Percentiles rank a stretch among this genome's conserved stretches.
phyloP scores from a whole-genome alignment of 1,140 invertebrate species.

The Drosophila willistoni region DNA sequence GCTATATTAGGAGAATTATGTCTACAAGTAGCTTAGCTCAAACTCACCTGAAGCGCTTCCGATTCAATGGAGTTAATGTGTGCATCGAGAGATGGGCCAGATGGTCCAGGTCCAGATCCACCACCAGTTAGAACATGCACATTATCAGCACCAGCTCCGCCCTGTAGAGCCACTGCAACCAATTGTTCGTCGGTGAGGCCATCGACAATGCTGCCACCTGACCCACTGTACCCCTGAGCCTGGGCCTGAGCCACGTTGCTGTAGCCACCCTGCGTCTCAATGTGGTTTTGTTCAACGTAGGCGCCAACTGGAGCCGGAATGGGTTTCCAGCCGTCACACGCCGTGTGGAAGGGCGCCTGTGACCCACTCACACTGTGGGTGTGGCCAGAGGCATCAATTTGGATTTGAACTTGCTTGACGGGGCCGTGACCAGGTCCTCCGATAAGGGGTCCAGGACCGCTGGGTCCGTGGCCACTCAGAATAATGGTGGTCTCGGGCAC shows the following conservation, averaged over 20 bases:
- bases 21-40: background rate
- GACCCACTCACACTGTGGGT: conserved; percentile 74
- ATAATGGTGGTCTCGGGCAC: conserved; percentile 64
- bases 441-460: conserved; percentile 18
- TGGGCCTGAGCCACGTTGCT: conserved; percentile 51
- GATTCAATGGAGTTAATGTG: conserved; percentile 61
- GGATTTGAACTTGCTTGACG: conserved; percentile 73
- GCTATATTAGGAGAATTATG: background rate
- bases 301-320: conserved; percentile 86
- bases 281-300: conserved; percentile 71
- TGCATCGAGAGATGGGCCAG: background rate
- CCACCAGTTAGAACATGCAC: conserved; percentile 30
- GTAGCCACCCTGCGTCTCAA: conserved; percentile 74
- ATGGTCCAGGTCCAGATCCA: conserved; percentile 42
- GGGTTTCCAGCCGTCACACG: conserved; percentile 92
- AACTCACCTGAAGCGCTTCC: conserved; percentile 67
- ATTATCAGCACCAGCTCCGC: conserved; percentile 40
- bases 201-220: conserved; percentile 57
- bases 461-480: conserved; percentile 40
- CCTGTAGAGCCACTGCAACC: conserved; percentile 73
- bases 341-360: conserved; percentile 75
- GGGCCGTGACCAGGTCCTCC: conserved; percentile 27
- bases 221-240: conserved; percentile 40
- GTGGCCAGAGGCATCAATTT: conserved; percentile 73
- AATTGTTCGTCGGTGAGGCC: conserved; percentile 75